Base-by-base conservation (phyloP, 1,140 invertebrate genomes). In the Saccostrea cuccullata region DNA sequence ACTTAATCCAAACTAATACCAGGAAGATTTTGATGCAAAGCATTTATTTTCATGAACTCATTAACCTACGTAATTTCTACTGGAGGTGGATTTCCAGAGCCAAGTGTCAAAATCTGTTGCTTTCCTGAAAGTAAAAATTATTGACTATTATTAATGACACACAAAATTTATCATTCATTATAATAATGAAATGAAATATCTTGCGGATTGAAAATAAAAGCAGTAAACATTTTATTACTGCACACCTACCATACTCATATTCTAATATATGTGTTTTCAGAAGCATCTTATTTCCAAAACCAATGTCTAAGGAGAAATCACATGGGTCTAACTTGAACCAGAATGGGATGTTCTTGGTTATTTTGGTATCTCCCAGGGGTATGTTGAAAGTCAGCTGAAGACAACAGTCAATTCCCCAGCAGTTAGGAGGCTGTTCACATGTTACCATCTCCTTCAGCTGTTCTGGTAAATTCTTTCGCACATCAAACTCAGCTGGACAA, bases 351-450 rank as follows among this genome's bases (percentile, higher is more conserved):
- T 87, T 89, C 15, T 85, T 58, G 5, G 88, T 30, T 0, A 87
- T 55, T n/a, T 86, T 30, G 1, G 70, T 70, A 20, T 89, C 73
- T 23, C 89, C 89, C 30, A 91, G 70, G n/a, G 92, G 92, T 26
- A 92, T 83, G 15, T 77, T 85, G 30, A 91, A 89, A 2, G 40
- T 13, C 3, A 91, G 82, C 47, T 92, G 88, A 4, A 91, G 30
- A 82, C 92, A 92, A 85, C 92, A 92, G 2, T 91, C 55, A 2
- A 92, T 20, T 13, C 92, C 92, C 47, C 88, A 90, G 70, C 92
- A 92, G 82, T 91, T 88, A 20, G 86, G 36, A 4, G 91, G 82
- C 87, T 91, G 85, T n/a, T 86, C 89, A 88, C 92, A 91, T 2
- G 36, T 87, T 15, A 92, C 56, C 56, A 89, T 88, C 82, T 88